Evolutionary conservation across 2,797 vertebrate genomes (phyloP), one percentile per base, ranked within the genome.

Genomic region (Hyperoplus lanceolatus): DNA sequence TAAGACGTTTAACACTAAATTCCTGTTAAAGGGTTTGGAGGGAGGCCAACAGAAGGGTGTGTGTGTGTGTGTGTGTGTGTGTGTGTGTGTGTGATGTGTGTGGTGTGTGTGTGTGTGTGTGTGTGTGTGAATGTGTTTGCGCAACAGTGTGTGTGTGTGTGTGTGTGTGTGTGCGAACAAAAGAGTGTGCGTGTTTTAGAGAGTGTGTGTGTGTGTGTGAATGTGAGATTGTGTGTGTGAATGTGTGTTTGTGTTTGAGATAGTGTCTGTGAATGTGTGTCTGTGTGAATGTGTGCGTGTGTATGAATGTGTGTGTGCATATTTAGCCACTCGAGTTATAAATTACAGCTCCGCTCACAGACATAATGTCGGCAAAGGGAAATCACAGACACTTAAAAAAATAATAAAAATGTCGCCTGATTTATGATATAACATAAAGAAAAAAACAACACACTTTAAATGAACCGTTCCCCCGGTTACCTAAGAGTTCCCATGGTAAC

Each of bases 1-100:
- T 79, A 4, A 9, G 69, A 68, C 81, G 14, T 85, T 86, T 75
- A 81, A 90, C 62, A 49, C 70, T 77, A 73, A 72, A 87, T 83
- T 63, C 48, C 49, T 4, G 50, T 70, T 53, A 36, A n/a, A 64
- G 70, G 69, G 60, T 77, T 56, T 78, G 69, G 63, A 62, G 14
- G 0, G 45, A 21, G 48, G 51, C 70, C 74, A 62, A 11, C 10
- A 69, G 42, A 15, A 57, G 5, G n/a, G 41, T 4, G 21, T 16
- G 46, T n/a, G 13, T 10, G 16, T 49, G 42, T 21, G 51, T 49
- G 68, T 51, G 63, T 60, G 51, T 62, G 38, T 21, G 56, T 43
- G 58, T 58, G 13, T 21, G 60, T 29, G 15, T 8, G n/a, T 43
- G 41, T 18, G 45, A n/a, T 48, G 64, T 49, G 65, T 64, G 68